Evolutionary conservation across 2,113 vertebrate species (phyloP).

Genomic region (Pithys albifrons): DNA sequence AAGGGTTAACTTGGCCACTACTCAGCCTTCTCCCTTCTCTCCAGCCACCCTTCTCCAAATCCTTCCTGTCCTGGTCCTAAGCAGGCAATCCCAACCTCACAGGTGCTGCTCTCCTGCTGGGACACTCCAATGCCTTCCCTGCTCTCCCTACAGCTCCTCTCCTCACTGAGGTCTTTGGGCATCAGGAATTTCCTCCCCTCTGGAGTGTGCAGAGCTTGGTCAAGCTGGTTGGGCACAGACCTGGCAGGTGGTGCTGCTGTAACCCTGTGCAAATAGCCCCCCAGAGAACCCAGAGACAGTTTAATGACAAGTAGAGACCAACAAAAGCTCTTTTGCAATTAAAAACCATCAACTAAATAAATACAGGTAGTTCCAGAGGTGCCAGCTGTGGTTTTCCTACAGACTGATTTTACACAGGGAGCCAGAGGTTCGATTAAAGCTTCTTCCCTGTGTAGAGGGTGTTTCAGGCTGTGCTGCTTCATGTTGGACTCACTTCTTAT

Average conservation of each 20-base stretch:
- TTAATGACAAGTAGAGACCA: neutral
- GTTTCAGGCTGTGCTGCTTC: neutral
- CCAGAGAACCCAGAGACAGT: neutral
- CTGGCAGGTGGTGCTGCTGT: neutral
- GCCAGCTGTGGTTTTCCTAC: neutral
- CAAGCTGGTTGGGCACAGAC: neutral
- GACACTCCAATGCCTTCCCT: too few species aligned
- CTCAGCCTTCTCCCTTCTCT: conserved; percentile 27
- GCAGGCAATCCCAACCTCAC: neutral
- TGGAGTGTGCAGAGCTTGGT: neutral
- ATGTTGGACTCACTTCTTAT: neutral
- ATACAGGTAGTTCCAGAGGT: neutral
- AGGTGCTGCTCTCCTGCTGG: neutral
- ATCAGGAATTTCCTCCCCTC: neutral
- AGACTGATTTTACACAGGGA: neutral
- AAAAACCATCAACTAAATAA: neutral
- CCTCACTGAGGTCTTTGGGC: neutral
- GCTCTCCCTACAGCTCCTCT: neutral
- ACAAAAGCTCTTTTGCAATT: neutral
- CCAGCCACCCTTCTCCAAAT: neutral
- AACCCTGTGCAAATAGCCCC: neutral
- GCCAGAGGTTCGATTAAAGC: neutral
- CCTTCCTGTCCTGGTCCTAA: neutral
- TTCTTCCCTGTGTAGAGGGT: neutral
- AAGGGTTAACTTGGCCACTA: conserved; percentile 66